A percentile compares a stretch with the other conserved stretches of the same genome.
Conservation (phyloP, 2,113 vertebrate genomes). For the Pseudolaguvia tuberculata region DNA sequence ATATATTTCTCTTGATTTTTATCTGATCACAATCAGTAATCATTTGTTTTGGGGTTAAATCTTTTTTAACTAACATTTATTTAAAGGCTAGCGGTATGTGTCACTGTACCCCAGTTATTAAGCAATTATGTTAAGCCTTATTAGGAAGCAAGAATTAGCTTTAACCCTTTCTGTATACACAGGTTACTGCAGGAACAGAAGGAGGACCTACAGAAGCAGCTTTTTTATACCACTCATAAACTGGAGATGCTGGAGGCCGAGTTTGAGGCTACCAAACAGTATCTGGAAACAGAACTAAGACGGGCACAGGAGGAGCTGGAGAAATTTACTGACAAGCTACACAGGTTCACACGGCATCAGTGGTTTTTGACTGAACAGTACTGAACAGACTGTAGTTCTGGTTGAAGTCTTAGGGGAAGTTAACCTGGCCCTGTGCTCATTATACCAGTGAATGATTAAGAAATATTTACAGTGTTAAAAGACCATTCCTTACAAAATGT, state of each 20-base stretch:
- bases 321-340: conserved; percentile 92
- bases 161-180: conserved; percentile 30
- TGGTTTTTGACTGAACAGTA: neutral
- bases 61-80: neutral
- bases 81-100: neutral
- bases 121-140: neutral
- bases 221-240: conserved; percentile 89
- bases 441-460: neutral
- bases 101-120: neutral
- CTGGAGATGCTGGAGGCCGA: conserved; percentile 92
- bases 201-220: conserved; percentile 90
- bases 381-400: neutral
- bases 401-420: neutral
- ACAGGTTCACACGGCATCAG: conserved; percentile 71
- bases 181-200: conserved; percentile 94
- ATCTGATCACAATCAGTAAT: too few species aligned
- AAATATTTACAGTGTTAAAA: too few species aligned
- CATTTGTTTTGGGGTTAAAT: neutral
- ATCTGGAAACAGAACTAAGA: conserved; percentile 90
- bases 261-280: conserved; percentile 90
- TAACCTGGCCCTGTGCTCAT: neutral
- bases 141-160: neutral
- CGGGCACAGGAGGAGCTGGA: conserved; percentile 93
- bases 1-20: too few species aligned
- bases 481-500: too few species aligned